Evolutionary conservation across 2,113 vertebrate genomes (phyloP), one percentile per base, ranked within the genome.

Genomic region (Apteryx owenii): DNA sequence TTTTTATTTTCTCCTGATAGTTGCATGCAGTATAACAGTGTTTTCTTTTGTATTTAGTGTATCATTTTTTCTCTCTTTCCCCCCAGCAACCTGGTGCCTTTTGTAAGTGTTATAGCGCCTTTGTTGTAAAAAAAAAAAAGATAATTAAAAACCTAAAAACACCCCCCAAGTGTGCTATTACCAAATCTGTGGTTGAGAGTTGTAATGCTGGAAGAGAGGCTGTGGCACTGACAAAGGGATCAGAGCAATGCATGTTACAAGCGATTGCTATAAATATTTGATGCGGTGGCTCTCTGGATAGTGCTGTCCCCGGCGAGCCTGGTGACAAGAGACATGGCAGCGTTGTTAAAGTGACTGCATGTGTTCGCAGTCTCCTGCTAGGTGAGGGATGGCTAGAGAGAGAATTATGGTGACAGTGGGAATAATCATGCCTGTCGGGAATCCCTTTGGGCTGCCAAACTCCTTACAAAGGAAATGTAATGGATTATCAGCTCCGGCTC

Each of bases 121-220:
- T 61, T 17, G 42, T 40, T 93, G 61, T 87, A 97, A 95, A 81
- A 93, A 38, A 36, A 36, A 36, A 91, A 96, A 88, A 66, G 11
- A 42, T 58, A 56, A 91, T 96, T 90, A 95, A 94, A 95, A 48
- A 40, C 29, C 71, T 92, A 8, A 61, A 53, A 80, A 77, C 33
- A 68, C 36, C 14, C 1, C 28, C 58, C 2, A 29, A 3, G 3
- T 0, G 3, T 93, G 70, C 65, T 5, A 13, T 73, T 90, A 10
- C 73, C 69, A 44, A 26, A 26, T 65, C 60, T 86, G 69, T 92
- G 42, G 62, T 50, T 85, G 78, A 56, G 79, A 78, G 53, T 9
- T 58, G 36, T 20, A 28, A 56, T 61, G 42, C 42, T 69, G 44
- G 3, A n/a, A 36, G 90, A 20, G 65, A 71, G 54, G 25, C 71